Percentiles rank a stretch among this genome's conserved stretches.
phyloP scores from a whole-genome alignment of 2,797 vertebrate species.

The Chelidonichthys spinosus region DNA sequence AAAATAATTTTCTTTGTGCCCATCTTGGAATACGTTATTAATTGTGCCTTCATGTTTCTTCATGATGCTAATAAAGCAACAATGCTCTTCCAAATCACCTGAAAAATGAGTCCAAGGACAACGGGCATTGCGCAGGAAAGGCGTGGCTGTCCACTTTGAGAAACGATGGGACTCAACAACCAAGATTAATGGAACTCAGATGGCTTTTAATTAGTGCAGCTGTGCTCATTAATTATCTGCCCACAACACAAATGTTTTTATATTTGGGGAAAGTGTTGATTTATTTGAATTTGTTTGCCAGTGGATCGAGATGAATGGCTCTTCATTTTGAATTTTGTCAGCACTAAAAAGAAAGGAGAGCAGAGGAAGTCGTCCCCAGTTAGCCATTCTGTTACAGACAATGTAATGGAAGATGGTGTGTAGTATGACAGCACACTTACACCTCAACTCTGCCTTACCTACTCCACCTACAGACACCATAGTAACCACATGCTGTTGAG shows the following conservation, averaged over 20 bases:
- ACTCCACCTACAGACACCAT: too few relatives aligned
- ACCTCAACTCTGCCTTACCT: too few relatives aligned
- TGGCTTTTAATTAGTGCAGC: constrained; percentile 99
- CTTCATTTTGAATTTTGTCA: constrained; percentile 89
- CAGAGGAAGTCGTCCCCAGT: constrained; percentile 74
- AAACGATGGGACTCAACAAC: constrained; percentile 90
- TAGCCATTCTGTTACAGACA: constrained; percentile 54
- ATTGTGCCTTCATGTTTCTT: constrained; percentile 80
- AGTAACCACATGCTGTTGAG: too few relatives aligned
- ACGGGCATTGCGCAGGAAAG: constrained; percentile 80
- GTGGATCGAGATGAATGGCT: constrained; percentile 98
- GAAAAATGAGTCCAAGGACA: constrained; percentile 90
- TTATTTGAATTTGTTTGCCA: constrained; percentile 99
- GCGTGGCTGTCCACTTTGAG: constrained; percentile 86
- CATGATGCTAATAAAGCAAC: constrained; percentile 84
- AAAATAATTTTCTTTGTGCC: constrained; percentile 48
- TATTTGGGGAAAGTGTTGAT: constrained; percentile 99
- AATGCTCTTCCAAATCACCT: constrained; percentile 84
- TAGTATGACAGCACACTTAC: constrained; percentile 39
- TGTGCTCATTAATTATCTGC: constrained; percentile 99
- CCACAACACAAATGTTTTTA: constrained; percentile 99
- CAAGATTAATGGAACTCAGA: constrained; percentile 99
- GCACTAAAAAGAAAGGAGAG: constrained; percentile 77
- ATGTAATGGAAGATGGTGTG: constrained; percentile 38
- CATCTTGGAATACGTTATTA: constrained; percentile 74